These are phyloP conservation scores for Darevskia nairensis DNA, from an alignment of 2,797 vertebrate genomes.

Conservation along the genomic window DNA sequence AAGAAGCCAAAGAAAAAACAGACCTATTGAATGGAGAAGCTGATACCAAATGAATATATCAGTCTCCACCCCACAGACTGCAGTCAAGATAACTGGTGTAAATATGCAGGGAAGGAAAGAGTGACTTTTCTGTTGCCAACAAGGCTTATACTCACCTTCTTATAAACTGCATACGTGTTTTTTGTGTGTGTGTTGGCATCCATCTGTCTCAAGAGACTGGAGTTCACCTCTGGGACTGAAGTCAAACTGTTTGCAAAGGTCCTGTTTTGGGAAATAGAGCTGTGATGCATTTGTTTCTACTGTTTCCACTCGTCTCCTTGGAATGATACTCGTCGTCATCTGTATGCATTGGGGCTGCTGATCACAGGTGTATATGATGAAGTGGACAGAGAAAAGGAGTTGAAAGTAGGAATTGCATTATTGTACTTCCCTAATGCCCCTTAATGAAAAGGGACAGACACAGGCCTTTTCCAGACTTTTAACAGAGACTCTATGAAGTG, in stretches of 20 bases:
- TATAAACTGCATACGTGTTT: neutral
- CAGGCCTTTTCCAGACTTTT: neutral
- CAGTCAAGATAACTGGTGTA: neutral
- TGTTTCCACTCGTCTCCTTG: neutral
- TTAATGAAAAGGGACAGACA: neutral
- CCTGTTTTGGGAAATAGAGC: neutral
- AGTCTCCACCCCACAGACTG: neutral
- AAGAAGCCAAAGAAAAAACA: slow-evolving; percentile 3
- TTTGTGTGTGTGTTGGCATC: too few species aligned
- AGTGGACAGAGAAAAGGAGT: neutral
- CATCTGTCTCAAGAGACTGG: too few species aligned
- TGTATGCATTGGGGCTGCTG: neutral
- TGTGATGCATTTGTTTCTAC: neutral
- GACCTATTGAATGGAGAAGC: slow-evolving; percentile 14
- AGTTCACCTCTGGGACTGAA: too few species aligned
- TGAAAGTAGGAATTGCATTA: neutral
- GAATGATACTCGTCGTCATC: neutral
- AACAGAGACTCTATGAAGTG: neutral
- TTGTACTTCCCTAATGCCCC: neutral
- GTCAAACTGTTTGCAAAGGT: too few species aligned
- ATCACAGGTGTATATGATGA: neutral
- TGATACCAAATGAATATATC: slow-evolving; percentile 17
- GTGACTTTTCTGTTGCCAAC: neutral
- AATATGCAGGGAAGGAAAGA: neutral
- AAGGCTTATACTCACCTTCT: neutral